Evolutionary conservation across 2,888 invertebrate genomes (phyloP).

Genomic region (Mythimna impura): DNA sequence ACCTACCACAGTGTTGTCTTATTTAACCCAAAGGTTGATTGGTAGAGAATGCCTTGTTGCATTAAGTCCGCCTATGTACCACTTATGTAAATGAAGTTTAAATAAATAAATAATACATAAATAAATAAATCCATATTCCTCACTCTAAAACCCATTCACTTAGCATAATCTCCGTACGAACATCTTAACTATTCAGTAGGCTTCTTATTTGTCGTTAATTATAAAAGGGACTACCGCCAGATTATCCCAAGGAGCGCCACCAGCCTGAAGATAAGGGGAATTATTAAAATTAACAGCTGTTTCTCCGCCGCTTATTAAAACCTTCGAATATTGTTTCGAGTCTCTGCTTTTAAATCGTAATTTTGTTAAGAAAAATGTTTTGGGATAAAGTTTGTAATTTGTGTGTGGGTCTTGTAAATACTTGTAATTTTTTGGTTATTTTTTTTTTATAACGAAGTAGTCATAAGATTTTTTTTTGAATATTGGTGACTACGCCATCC

Average conservation of each 20-base stretch:
- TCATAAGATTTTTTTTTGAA: not conserved
- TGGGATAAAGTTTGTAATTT: conserved; percentile 30
- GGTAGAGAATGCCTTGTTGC: too few species aligned
- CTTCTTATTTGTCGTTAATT: conserved; percentile 68
- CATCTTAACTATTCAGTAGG: conserved; percentile 62
- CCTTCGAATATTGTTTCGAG: conserved; percentile 50
- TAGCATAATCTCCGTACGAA: conserved; percentile 62
- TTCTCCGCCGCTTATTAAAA: conserved; percentile 52
- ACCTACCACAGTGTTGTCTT: too few species aligned
- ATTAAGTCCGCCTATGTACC: too few species aligned
- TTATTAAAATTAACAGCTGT: conserved; percentile 71
- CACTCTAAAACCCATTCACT: conserved; percentile 46
- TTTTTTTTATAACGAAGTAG: not conserved
- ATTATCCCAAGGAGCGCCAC: conserved; percentile 63
- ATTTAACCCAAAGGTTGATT: too few species aligned
- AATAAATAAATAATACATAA: too few species aligned
- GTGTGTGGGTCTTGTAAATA: not conserved
- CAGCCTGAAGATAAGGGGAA: conserved; percentile 60
- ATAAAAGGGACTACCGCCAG: conserved; percentile 62
- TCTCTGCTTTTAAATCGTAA: conserved; percentile 38
- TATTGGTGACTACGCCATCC: too few species aligned
- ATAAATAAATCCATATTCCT: not conserved
- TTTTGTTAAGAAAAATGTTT: conserved; percentile 42
- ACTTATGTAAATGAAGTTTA: too few species aligned
- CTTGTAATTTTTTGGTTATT: not conserved